Conservation (phyloP, 1,140 invertebrate genomes). For the Drosophila parabipectinata region DNA sequence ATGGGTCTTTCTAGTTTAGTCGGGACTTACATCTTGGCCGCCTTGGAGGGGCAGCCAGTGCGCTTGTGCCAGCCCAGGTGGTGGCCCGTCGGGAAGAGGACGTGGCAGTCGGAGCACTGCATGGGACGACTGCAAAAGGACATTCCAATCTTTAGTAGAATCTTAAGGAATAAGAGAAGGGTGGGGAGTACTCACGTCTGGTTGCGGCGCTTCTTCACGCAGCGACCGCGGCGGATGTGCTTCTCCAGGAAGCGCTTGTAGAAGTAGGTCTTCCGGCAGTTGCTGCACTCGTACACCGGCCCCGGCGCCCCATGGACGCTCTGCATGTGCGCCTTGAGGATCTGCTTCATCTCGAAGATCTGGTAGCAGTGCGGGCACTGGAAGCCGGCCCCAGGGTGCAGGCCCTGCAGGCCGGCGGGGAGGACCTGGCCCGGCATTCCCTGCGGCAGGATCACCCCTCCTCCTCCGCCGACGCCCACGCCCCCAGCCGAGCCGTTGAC, state of each 20-base stretch:
- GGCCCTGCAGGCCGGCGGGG: slow-evolving; percentile 2
- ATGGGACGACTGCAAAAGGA: slow-evolving; percentile 66
- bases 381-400: slow-evolving; percentile 49
- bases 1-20: not conserved
- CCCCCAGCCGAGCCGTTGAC: slow-evolving; percentile 15
- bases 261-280: slow-evolving; percentile 82
- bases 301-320: slow-evolving; percentile 74
- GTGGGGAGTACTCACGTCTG: slow-evolving; percentile 66
- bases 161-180: not conserved
- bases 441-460: not conserved
- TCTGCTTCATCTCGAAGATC: slow-evolving; percentile 79
- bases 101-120: slow-evolving; percentile 82
- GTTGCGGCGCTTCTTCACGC: slow-evolving; percentile 81
- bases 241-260: slow-evolving; percentile 82
- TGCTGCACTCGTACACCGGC: slow-evolving; percentile 80
- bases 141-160: too few relatives aligned
- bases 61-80: slow-evolving; percentile 83
- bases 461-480: not conserved
- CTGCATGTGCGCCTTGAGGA: slow-evolving; percentile 82
- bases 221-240: slow-evolving; percentile 80
- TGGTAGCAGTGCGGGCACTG: slow-evolving; percentile 79
- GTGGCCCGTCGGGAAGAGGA: slow-evolving; percentile 81
- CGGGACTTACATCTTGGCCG: slow-evolving; percentile 72
- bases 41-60: slow-evolving; percentile 80
- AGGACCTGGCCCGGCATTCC: too few relatives aligned